Evolutionary conservation across 2,113 vertebrate genomes (phyloP), one percentile per base, ranked within the genome.

Genomic region (Coreoperca whiteheadi): DNA sequence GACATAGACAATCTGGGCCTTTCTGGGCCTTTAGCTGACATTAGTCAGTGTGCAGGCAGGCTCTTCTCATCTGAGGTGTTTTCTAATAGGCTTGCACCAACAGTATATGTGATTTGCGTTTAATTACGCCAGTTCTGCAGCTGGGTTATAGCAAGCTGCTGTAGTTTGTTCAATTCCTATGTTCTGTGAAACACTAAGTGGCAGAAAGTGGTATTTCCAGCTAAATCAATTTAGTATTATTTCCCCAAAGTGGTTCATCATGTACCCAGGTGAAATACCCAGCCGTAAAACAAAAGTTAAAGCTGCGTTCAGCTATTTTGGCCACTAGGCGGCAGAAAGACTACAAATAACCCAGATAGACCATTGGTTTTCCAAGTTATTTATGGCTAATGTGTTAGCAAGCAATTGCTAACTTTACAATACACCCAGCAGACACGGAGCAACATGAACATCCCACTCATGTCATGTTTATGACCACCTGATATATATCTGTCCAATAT

Each of bases 81-180:
- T 70, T 74, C 51, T 30, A 25, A 11, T 4, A 59, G 37, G 16
- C 34, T 64, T 81, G 4, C 34, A 66, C 30, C 21, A 21, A 21
- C 12, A 48, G 15, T n/a, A 8, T 34, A 46, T 16, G 23, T 34
- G 21, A 21, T 56, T 23, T 43, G 60, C 7, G 0, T 21, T 2
- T 79, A 51, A 53, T 54, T 39, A 65, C 32, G 4, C 34, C 37
- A 6, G 16, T 46, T 20, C 16, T 20, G 8, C 16, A 32, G 30
- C 63, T 21, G 41, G 53, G n/a, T 54, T 79, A 50, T 56, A 34
- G 28, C 68, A 0, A 70, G 69, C 68, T 83, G 37, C 64, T 78
- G 56, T 46, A 78, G 67, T 18, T 46, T 74, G 83, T 78, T 73
- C n/a, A 41, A 0, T 61, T 21, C 30, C 18, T 48, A 12, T 48